Evolutionary conservation across 2,797 vertebrate genomes (phyloP).

Genomic region (Scolopax rusticola): DNA sequence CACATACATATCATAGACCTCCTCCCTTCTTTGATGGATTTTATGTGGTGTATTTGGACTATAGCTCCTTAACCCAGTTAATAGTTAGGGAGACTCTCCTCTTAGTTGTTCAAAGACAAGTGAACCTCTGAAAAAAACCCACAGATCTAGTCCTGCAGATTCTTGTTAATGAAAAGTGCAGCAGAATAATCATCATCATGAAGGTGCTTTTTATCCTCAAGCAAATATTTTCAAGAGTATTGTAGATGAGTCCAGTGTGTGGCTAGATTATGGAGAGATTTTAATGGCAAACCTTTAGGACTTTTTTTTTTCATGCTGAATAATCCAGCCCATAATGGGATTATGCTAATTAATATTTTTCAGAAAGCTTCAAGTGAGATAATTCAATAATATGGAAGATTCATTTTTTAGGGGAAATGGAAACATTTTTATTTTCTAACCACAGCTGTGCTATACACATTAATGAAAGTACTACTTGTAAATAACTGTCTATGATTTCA

Average conservation of each 20-base stretch:
- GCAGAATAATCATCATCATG: neutral
- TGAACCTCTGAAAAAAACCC: neutral
- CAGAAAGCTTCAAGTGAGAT: neutral
- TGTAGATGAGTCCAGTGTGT: neutral
- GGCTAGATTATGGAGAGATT: neutral
- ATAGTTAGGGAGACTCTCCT: neutral
- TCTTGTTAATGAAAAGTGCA: neutral
- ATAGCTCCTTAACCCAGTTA: neutral
- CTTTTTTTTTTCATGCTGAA: neutral
- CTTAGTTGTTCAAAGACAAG: neutral
- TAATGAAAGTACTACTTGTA: neutral
- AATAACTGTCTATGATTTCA: neutral
- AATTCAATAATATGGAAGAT: neutral
- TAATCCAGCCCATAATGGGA: neutral
- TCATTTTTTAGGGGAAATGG: neutral
- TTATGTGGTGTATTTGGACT: neutral
- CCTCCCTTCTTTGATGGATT: neutral
- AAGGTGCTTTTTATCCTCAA: neutral
- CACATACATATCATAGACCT: neutral
- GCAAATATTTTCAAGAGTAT: neutral
- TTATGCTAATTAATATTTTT: neutral
- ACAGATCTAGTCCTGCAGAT: neutral
- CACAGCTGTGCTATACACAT: neutral
- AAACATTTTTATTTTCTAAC: neutral
- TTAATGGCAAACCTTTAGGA: neutral